Conservation (phyloP, 1,140 invertebrate genomes). For the Euura saliciscinereae region DNA sequence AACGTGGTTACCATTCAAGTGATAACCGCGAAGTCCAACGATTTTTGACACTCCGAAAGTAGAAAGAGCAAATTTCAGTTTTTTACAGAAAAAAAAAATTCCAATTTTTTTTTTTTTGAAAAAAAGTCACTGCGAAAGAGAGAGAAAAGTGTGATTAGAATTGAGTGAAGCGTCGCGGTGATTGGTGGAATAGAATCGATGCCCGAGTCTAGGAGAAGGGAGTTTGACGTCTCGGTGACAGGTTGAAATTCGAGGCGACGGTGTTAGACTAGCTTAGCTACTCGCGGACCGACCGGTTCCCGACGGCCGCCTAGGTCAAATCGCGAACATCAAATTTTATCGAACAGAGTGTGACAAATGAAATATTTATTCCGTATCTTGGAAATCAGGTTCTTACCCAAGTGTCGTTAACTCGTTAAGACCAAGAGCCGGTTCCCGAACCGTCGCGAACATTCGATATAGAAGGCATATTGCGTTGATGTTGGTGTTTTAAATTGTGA, state of each 20-base stretch:
- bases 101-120: too few relatives aligned
- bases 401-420: neutral
- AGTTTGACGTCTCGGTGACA: conserved; percentile 5
- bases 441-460: neutral
- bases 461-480: too few relatives aligned
- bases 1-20: too few relatives aligned
- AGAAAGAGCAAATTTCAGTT: too few relatives aligned
- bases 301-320: neutral
- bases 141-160: neutral
- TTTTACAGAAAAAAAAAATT: too few relatives aligned
- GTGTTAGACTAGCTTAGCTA: neutral
- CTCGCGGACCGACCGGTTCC: conserved; percentile 1
- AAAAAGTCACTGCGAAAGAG: too few relatives aligned
- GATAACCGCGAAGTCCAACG: too few relatives aligned
- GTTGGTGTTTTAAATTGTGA: neutral
- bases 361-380: too few relatives aligned
- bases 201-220: neutral
- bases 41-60: too few relatives aligned
- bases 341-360: too few relatives aligned
- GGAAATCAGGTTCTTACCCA: too few relatives aligned
- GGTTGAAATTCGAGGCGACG: neutral
- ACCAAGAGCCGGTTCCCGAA: neutral
- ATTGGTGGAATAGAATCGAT: neutral
- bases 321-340: too few relatives aligned
- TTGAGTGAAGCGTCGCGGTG: neutral